phyloP scores from a whole-genome alignment of 2,888 invertebrate genomes.

The Drosophila acutilabella region DNA sequence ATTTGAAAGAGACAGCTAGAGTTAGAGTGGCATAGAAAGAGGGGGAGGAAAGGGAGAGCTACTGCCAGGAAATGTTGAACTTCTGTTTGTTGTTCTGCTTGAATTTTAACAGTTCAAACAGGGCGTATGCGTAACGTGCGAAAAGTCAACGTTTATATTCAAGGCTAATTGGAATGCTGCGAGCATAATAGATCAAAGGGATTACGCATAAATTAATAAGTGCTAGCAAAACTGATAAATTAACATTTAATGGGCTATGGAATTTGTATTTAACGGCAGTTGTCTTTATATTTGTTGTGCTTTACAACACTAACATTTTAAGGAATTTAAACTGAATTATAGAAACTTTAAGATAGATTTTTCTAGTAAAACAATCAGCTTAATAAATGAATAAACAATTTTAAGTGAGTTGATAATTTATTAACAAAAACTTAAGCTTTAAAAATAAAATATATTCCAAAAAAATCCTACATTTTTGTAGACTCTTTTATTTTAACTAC shows the following conservation, averaged over 20 bases:
- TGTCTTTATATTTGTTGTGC: too few species aligned
- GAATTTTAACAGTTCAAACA: constrained; percentile 20
- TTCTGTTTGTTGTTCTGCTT: constrained; percentile 27
- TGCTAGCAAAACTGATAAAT: constrained; percentile 16
- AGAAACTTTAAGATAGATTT: too few species aligned
- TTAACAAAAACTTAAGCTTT: too few species aligned
- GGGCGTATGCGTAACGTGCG: constrained; percentile 39
- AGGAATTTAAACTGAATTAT: too few species aligned
- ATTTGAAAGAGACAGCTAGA: constrained; percentile 1
- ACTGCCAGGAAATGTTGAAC: constrained; percentile 47
- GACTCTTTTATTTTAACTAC: too few species aligned
- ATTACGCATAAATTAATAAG: constrained; percentile 31
- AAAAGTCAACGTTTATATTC: constrained; percentile 4
- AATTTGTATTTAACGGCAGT: too few species aligned
- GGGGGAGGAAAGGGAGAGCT: neutral
- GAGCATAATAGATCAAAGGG: constrained; percentile 53
- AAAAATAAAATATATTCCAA: too few species aligned
- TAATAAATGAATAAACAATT: too few species aligned
- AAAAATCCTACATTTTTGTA: too few species aligned
- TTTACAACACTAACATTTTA: too few species aligned
- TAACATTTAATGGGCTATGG: constrained; percentile 10
- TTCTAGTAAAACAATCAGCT: too few species aligned
- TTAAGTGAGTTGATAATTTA: too few species aligned
- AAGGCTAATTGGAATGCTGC: constrained; percentile 40
- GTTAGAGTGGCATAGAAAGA: neutral